phyloP scores from a whole-genome alignment of 53 echinoderm and acorn worm species.

The Arbacia lixula region DNA sequence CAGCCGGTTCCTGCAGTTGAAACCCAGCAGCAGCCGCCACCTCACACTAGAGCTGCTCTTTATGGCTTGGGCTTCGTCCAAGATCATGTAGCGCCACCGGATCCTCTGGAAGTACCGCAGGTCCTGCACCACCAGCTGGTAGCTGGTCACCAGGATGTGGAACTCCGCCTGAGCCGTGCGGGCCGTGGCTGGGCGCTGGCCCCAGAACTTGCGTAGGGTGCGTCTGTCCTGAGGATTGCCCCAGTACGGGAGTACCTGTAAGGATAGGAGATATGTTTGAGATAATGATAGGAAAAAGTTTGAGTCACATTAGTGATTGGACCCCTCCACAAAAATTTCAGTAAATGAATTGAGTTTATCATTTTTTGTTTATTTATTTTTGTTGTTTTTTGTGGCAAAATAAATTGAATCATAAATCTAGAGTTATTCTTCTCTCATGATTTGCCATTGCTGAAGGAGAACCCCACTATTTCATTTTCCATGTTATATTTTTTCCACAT shows the following conservation, averaged over 20 bases:
- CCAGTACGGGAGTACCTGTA: conserved; percentile 91
- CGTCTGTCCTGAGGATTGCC: conserved; percentile 95
- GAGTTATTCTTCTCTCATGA: too few species aligned
- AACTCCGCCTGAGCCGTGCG: conserved; percentile 88
- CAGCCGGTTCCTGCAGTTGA: conserved; percentile 96
- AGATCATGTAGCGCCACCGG: conserved; percentile 99
- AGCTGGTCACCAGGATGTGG: conserved; percentile 99
- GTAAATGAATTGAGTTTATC: too few species aligned
- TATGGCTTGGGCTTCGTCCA: conserved; percentile 97
- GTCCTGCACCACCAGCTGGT: conserved; percentile 98
- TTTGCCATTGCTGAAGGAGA: too few species aligned
- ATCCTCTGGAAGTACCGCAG: conserved; percentile 98
- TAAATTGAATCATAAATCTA: too few species aligned
- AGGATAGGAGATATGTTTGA: background rate
- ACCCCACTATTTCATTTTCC: too few species aligned
- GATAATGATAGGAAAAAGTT: too few species aligned
- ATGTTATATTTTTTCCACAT: too few species aligned
- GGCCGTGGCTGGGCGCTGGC: conserved; percentile 65
- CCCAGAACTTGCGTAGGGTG: conserved; percentile 95
- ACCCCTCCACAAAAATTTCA: too few species aligned
- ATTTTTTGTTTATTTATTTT: too few species aligned
- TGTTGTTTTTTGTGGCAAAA: too few species aligned
- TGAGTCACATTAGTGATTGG: too few species aligned
- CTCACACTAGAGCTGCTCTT: conserved; percentile 97
- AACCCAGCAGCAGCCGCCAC: conserved; percentile 93